Percentiles rank a stretch among this genome's conserved stretches.
These are phyloP conservation scores for Apamea sordens DNA, from an alignment of 2,888 invertebrate genomes.

Conservation along the genomic window DNA sequence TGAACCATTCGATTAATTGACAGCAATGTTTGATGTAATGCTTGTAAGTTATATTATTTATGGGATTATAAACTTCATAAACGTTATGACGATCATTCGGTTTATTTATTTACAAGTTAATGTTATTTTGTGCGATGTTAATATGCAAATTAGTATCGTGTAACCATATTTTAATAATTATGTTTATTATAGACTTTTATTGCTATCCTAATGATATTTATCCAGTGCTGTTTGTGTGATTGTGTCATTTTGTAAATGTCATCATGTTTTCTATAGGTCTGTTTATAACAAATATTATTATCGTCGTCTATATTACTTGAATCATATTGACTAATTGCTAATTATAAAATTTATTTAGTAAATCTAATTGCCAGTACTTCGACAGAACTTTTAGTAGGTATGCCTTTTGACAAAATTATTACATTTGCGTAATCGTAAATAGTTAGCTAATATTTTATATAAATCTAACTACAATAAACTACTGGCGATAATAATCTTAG, in stretches of 20 bases:
- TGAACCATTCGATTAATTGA: conserved; percentile 8
- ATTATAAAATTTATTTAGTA: not conserved
- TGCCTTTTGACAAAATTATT: conserved; percentile 29
- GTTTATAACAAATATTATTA: not conserved
- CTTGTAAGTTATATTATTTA: conserved; percentile 31
- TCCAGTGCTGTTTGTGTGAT: not conserved
- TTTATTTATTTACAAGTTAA: conserved; percentile 40
- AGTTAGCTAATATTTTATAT: conserved; percentile 29
- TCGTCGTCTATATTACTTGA: not conserved
- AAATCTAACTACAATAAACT: conserved; percentile 52
- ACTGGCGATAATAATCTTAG: conserved; percentile 46
- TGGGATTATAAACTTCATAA: conserved; percentile 20
- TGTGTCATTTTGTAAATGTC: conserved; percentile 17
- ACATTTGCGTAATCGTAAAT: conserved; percentile 30
- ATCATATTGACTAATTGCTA: not conserved
- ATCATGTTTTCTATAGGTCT: not conserved
- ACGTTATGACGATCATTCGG: conserved; percentile 12
- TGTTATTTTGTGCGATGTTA: conserved; percentile 12
- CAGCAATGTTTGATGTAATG: conserved; percentile 4
- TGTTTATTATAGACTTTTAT: conserved; percentile 29
- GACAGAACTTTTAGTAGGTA: conserved; percentile 1
- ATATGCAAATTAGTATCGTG: conserved; percentile 30
- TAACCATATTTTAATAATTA: conserved; percentile 15
- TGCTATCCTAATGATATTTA: conserved; percentile 3
- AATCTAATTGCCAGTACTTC: not conserved